Evolutionary conservation across 2,797 vertebrate genomes (phyloP), one percentile per base, ranked within the genome.

Genomic region (Gymnoscopelus microlampas): DNA sequence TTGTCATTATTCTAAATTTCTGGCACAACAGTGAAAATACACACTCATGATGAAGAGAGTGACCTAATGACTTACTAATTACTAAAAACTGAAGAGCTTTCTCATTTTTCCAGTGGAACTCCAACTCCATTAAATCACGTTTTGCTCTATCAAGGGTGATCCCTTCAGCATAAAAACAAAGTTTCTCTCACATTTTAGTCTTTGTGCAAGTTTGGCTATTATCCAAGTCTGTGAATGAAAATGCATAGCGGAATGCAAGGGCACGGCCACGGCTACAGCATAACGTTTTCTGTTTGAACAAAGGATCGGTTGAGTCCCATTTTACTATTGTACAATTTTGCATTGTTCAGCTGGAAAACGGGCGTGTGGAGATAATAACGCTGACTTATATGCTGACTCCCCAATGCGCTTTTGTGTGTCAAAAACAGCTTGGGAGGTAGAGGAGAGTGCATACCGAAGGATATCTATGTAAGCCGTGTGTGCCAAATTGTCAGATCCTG

Each of bases 321-420:
- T 66, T 60, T 63, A 71, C 49, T 10, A 0, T 1, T 5, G 59
- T 39, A 67, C 32, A 11, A 24, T 13, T 24, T 7, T 3, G 32
- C 14, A 71, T 75, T 76, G 76, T 77, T 83, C 50, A 54, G 73
- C 67, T 62, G 68, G 26, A 76, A 80, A 65, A 44, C 58, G 39
- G 60, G 69, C 76, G 70, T 60, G 77, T 44, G 32, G 72, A 63
- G 72, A 83, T 78, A 82, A 81, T 74, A 44, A 14, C 56, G 71
- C 62, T 76, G 73, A 82, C 76, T 79, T 55, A 62, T 44, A 73
- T 77, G 61, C 73, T 71, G 73, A 74, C 61, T 70, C 73, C 39
- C 26, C 39, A 44, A 10, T 65, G 73, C 62, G 69, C 63, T 55
- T 70, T 3, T 80, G 53, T 70, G 60, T 69, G 60, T 74, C 63